Evolutionary conservation across 2,888 invertebrate species (phyloP), one percentile per base, ranked within the genome.

Genomic region (Diarsia brunnea): DNA sequence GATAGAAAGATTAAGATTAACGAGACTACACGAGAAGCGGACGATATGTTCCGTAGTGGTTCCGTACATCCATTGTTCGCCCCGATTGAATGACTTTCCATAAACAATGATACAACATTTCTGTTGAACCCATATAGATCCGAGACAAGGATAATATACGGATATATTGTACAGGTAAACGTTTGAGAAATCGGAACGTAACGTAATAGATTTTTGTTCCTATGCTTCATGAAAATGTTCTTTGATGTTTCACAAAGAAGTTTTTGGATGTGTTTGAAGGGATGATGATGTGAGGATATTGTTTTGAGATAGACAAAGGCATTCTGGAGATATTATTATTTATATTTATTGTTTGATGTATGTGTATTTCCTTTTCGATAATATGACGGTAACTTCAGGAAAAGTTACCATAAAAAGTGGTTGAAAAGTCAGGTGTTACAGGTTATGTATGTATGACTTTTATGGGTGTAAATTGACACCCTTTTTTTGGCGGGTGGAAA

Each of bases 31-130:
- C 78, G 84, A 87, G 90, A 93, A 91, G 90, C 89, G 88, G 89
- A 91, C 94, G 92, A 93, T 95, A 94, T 94, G 95, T 92, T 92
- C 82, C 43, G 63, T 43, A 63, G 63, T 43, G 63, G 43, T 63
- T 63, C 63, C 63, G 63, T 63, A 63, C 63, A 63, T 43, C 63
- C 90, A 92, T 94, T 95, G 93, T 93, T 90, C 82, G 85, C 88
- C 89, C 91, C 93, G 95, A 95, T 95, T 95, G 94, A 94, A 95
- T 95, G 94, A 93, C 94, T 94, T 92, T 92, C 92, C 90, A 92
- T 94, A 95, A 95, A 95, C 95, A 95, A 95, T 95, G 95, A 95
- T 92, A 91, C 86, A 84, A 91, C 92, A 89, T 88, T 93, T 92
- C 91, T 91, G 79, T 78, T 71, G 78, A 82, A 78, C 73, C 74